Percentiles rank a stretch among this genome's conserved stretches.
Conservation (phyloP, 2,888 invertebrate species). For the Hirtodrosophila cameraria region DNA sequence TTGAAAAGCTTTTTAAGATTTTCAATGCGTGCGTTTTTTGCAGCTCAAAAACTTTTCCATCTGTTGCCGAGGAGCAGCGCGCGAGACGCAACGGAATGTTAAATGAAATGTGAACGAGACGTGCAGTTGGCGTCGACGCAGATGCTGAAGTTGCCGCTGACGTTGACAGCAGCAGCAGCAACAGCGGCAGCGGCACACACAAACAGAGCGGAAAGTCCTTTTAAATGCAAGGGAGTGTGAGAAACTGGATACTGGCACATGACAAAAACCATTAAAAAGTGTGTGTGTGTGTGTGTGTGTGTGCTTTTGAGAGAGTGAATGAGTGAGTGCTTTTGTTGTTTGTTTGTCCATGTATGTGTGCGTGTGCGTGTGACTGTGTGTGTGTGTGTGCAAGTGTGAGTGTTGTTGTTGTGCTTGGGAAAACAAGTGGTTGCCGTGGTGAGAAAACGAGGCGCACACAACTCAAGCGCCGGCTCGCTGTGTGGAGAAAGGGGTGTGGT, state of each 20-base stretch:
- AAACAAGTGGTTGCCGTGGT: constrained; percentile 84
- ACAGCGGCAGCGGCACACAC: constrained; percentile 19
- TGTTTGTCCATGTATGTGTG: constrained; percentile 10
- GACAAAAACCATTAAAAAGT: constrained; percentile 39
- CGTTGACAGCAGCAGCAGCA: constrained; percentile 31
- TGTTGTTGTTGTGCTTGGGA: constrained; percentile 80
- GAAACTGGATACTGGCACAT: constrained; percentile 32
- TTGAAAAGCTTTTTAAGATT: constrained; percentile 15
- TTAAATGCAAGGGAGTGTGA: constrained; percentile 24
- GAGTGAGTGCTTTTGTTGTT: constrained; percentile 22
- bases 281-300: constrained; percentile 10
- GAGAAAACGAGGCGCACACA: constrained; percentile 59
- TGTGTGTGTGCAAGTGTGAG: constrained; percentile 23
- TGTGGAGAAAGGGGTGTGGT: background rate
- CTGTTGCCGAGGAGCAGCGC: constrained; percentile 71
- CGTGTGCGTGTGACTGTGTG: constrained; percentile 16
- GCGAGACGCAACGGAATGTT: constrained; percentile 48
- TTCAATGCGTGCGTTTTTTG: constrained; percentile 50
- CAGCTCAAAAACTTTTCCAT: constrained; percentile 71
- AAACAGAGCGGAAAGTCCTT: constrained; percentile 56
- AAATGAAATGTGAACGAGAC: constrained; percentile 40
- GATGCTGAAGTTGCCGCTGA: constrained; percentile 15
- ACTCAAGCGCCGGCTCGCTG: constrained; percentile 39
- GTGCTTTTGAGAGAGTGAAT: constrained; percentile 11
- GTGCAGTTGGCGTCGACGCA: constrained; percentile 9